Evolutionary conservation across 2,797 vertebrate species (phyloP).

Genomic region (Chromis chromis): DNA sequence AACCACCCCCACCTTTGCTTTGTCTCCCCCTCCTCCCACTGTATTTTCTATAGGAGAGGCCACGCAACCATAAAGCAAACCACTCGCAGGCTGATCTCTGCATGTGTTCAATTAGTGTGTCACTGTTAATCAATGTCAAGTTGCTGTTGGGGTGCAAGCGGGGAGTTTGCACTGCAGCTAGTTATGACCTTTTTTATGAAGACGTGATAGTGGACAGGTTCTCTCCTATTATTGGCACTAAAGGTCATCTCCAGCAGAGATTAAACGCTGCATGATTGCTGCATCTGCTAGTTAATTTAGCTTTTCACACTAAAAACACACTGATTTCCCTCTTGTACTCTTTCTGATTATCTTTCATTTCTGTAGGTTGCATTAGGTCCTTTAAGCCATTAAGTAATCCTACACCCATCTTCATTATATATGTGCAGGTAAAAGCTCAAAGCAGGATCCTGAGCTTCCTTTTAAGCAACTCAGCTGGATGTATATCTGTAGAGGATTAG

Average conservation of each 20-base stretch:
- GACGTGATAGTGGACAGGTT: slow-evolving; percentile 20
- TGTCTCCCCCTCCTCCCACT: slow-evolving; percentile 12
- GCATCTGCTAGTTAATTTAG: slow-evolving; percentile 12
- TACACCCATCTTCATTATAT: neutral
- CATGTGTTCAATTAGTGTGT: slow-evolving; percentile 70
- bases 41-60: slow-evolving; percentile 51
- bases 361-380: too few species aligned
- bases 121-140: slow-evolving; percentile 66
- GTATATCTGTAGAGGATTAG: slow-evolving; percentile 18
- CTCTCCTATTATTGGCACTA: neutral
- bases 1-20: slow-evolving; percentile 19
- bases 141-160: slow-evolving; percentile 31
- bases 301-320: neutral
- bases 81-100: slow-evolving; percentile 49
- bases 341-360: neutral
- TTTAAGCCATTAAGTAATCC: neutral
- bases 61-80: slow-evolving; percentile 43
- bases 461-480: neutral
- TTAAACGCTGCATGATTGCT: neutral
- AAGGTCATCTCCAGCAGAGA: slow-evolving; percentile 20
- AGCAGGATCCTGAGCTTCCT: neutral
- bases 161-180: slow-evolving; percentile 28
- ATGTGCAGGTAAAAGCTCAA: neutral
- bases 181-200: slow-evolving; percentile 50
- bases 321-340: slow-evolving; percentile 7